A percentile compares a stretch with the other conserved stretches of the same genome.
These are phyloP conservation scores for Smittia aterrima DNA, from an alignment of 2,888 invertebrate genomes.

Conservation along the genomic window DNA sequence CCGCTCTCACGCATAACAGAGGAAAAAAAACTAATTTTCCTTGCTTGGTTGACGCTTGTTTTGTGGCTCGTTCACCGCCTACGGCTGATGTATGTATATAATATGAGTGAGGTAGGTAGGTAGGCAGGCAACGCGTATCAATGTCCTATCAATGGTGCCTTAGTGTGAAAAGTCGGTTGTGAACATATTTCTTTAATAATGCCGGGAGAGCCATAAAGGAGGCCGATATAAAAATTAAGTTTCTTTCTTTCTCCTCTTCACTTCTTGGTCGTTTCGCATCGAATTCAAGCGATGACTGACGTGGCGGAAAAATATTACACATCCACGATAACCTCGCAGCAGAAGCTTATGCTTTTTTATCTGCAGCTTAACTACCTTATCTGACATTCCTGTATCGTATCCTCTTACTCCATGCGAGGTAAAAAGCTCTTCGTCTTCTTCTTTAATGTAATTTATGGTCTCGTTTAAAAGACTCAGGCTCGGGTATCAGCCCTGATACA, in stretches of 20 bases:
- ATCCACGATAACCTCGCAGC: conserved; percentile 20
- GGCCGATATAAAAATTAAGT: conserved; percentile 32
- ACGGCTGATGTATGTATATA: too few species aligned
- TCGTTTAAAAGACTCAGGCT: conserved; percentile 22
- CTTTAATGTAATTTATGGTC: conserved; percentile 37
- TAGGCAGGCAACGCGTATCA: too few species aligned
- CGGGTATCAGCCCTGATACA: background rate
- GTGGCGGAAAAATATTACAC: conserved; percentile 13
- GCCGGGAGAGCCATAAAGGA: conserved; percentile 37
- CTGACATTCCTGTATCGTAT: conserved; percentile 15
- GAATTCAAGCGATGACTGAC: background rate
- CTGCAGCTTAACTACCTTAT: conserved; percentile 40
- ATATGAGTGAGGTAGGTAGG: too few species aligned
- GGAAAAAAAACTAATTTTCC: too few species aligned
- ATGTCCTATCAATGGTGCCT: background rate
- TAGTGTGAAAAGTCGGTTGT: background rate
- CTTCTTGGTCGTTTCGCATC: background rate
- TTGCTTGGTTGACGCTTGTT: too few species aligned
- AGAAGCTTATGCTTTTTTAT: conserved; percentile 37
- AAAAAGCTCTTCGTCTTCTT: conserved; percentile 1
- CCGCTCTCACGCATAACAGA: too few species aligned
- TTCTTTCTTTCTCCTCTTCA: background rate
- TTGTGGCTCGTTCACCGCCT: too few species aligned
- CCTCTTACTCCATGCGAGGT: background rate
- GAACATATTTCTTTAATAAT: conserved; percentile 38